Conservation (phyloP, 2,888 invertebrate species). For the Merodon equestris region DNA sequence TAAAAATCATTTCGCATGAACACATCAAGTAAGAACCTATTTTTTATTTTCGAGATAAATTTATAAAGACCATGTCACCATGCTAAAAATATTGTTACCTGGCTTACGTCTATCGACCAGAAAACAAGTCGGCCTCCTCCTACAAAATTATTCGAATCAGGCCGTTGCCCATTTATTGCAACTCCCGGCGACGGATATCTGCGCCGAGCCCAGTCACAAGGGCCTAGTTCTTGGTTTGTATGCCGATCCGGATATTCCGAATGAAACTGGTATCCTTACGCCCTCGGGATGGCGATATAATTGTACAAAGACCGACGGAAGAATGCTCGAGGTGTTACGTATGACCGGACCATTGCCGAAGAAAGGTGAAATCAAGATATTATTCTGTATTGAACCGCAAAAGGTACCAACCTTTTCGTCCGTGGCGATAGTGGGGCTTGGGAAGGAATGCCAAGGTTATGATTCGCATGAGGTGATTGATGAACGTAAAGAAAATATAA, state of each 20-base stretch:
- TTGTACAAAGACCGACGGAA: conserved; percentile 79
- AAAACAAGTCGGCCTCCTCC: too few relatives aligned
- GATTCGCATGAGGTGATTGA: conserved; percentile 85
- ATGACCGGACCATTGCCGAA: conserved; percentile 79
- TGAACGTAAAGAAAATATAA: conserved; percentile 86
- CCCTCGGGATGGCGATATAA: conserved; percentile 82
- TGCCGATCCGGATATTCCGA: conserved; percentile 81
- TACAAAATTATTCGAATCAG: conserved; percentile 68
- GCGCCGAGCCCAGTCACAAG: conserved; percentile 75
- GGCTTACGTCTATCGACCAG: too few relatives aligned
- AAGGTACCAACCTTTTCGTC: conserved; percentile 79
- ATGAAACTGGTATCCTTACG: conserved; percentile 82
- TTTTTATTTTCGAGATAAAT: too few relatives aligned
- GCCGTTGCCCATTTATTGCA: conserved; percentile 72
- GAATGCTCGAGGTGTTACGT: conserved; percentile 80
- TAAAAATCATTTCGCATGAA: too few relatives aligned
- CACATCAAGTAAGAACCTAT: too few relatives aligned
- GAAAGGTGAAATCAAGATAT: conserved; percentile 81
- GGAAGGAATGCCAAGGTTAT: conserved; percentile 83
- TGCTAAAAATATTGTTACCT: too few relatives aligned
- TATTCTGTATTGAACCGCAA: conserved; percentile 82
- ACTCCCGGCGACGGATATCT: conserved; percentile 73
- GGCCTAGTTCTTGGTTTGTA: conserved; percentile 84
- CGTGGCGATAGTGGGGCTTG: conserved; percentile 87
- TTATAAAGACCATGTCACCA: too few relatives aligned